Percentiles rank a stretch among this genome's conserved stretches.
phyloP scores from a whole-genome alignment of 2,888 invertebrate species.

The Tiliacea citrago region DNA sequence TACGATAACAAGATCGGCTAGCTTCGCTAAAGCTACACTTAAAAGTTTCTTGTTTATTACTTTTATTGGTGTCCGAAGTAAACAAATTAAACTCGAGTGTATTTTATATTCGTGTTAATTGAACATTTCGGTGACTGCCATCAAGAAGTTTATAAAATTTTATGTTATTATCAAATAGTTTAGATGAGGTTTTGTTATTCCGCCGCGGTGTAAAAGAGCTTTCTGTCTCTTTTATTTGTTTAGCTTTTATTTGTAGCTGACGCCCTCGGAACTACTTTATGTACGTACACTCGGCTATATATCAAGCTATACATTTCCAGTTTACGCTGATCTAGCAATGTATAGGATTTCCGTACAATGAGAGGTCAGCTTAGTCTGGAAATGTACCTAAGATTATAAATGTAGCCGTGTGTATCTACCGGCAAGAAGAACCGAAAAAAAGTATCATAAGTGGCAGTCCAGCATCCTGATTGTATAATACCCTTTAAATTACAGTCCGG shows the following conservation, averaged over 20 bases:
- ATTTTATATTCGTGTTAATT: constrained; percentile 68
- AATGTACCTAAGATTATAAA: too few species aligned
- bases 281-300: not conserved
- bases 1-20: constrained; percentile 54
- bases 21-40: constrained; percentile 40
- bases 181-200: constrained; percentile 21
- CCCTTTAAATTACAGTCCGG: not conserved
- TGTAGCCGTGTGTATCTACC: too few species aligned
- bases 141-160: constrained; percentile 49
- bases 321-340: too few species aligned
- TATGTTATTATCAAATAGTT: constrained; percentile 58
- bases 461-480: too few species aligned
- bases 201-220: not conserved
- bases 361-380: too few species aligned
- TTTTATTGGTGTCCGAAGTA: constrained; percentile 65
- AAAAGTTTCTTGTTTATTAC: constrained; percentile 58
- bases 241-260: too few species aligned
- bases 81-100: constrained; percentile 66
- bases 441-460: not conserved
- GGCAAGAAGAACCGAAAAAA: not conserved
- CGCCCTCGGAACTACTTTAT: not conserved
- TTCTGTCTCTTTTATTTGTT: constrained; percentile 26
- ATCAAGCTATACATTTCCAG: too few species aligned
- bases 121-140: constrained; percentile 50
- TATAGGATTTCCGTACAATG: too few species aligned